These are phyloP conservation scores for Ptilorrhoa leucosticta DNA, from an alignment of 2,113 vertebrate genomes.

Conservation along the genomic window DNA sequence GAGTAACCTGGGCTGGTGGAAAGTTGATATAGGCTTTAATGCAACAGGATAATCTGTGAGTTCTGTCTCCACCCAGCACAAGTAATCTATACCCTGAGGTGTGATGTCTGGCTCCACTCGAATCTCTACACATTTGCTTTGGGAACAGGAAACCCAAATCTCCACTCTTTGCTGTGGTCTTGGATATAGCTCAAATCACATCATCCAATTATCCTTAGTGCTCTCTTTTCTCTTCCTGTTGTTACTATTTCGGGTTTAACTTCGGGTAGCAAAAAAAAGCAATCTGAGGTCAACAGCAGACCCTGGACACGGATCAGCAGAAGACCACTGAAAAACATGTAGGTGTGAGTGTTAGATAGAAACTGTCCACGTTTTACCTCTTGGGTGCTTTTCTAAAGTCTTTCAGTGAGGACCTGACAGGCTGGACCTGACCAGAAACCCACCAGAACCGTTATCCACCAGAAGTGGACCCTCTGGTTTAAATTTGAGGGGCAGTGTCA, in stretches of 20 bases:
- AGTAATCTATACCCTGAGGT: too few species aligned
- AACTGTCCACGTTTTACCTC: background rate
- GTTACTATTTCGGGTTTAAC: background rate
- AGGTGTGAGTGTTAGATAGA: background rate
- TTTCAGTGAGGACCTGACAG: background rate
- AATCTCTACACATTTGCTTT: background rate
- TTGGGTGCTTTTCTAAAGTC: background rate
- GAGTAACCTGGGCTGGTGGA: background rate
- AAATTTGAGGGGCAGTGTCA: background rate
- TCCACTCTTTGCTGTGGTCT: background rate
- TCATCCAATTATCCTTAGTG: background rate
- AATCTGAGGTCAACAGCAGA: background rate
- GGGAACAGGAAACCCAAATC: background rate
- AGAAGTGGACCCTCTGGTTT: background rate
- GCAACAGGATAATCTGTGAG: background rate
- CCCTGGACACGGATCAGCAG: background rate
- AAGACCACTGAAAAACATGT: background rate
- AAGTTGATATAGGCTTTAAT: background rate
- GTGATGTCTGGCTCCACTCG: too few species aligned
- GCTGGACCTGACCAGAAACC: background rate
- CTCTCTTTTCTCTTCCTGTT: background rate
- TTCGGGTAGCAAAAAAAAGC: background rate
- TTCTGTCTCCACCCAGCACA: background rate
- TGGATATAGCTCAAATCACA: background rate
- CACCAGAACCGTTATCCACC: background rate